Evolutionary conservation across 37 sponge, comb jelly and placozoan species (phyloP), one percentile per base, ranked within the genome.

Genomic region (Oopsacas minuta): DNA sequence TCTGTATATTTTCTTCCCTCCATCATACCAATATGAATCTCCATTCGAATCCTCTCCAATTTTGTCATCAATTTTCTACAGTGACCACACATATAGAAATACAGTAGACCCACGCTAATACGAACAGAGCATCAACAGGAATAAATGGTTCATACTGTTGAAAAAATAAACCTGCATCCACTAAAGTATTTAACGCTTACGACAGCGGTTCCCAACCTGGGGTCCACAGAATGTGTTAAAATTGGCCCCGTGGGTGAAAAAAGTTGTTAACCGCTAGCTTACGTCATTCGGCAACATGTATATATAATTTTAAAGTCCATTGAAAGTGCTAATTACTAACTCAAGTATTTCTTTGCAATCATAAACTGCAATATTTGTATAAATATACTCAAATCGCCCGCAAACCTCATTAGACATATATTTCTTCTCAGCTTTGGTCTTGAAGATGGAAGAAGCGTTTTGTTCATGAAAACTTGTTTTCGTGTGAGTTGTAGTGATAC

Each of bases 21-120:
- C 90, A 84, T 90, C 88, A 49, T 90, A 93, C 90, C 90, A 90
- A 52, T 87, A 90, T 39, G 85, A 34, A 30, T 37, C 81, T 23
- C 88, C 87, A 35, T 88, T 83, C 5, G 90, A 88, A 82, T 93
- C 93, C 0, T 23, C 83, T 10, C 93, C 93, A 51, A 93, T 83
- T 34, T 39, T 51, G 51, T 93, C 90, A 36, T 90, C 61, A 15
- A 85, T 83, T 10, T 61, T 85, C 93, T 92, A 52, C 5, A 10
- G 28, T 0, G 28, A 38, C 17, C 12, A n/a, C n/a, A n/a, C n/a
- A n/a, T n/a, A n/a, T n/a, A n/a, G n/a, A n/a, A n/a, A n/a, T n/a
- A n/a, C n/a, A n/a, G n/a, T n/a, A n/a, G n/a, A n/a, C n/a, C n/a
- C 17, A 46, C 17, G 17, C 51, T 12, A 22, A 46, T 22, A 22